These are phyloP conservation scores for Austrofundulus limnaeus DNA, from an alignment of 2,113 vertebrate species.

Conservation along the genomic window DNA sequence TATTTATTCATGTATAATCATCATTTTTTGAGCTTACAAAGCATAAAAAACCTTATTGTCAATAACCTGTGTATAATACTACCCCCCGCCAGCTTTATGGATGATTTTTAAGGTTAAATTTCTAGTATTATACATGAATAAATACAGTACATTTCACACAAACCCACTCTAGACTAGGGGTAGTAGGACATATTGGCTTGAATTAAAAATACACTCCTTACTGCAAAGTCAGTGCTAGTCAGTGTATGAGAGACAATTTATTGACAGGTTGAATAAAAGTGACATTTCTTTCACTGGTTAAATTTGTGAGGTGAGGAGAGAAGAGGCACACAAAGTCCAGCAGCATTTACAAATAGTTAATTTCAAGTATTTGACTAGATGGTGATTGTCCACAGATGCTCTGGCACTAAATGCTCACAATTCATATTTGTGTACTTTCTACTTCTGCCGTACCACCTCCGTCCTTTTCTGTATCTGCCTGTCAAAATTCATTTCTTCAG, in stretches of 20 bases:
- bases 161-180: too few species aligned
- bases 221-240: background rate
- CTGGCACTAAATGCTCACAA: constrained; percentile 31
- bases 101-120: too few species aligned
- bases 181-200: background rate
- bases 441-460: background rate
- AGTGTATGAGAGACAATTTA: constrained; percentile 48
- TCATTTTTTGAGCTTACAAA: too few species aligned
- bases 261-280: constrained; percentile 43
- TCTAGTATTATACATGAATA: too few species aligned
- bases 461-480: background rate
- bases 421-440: constrained; percentile 23
- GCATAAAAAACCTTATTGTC: too few species aligned
- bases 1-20: too few species aligned
- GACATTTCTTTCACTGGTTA: constrained; percentile 32
- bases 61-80: too few species aligned
- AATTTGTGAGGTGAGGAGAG: constrained; percentile 38
- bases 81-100: too few species aligned
- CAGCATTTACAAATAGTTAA: constrained; percentile 57
- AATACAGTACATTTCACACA: too few species aligned
- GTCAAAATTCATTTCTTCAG: constrained; percentile 85
- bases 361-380: constrained; percentile 69
- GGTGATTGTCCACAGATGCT: constrained; percentile 29
- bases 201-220: background rate
- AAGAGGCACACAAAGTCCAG: constrained; percentile 59